Base-by-base conservation (phyloP, 1,140 invertebrate genomes). In the Drosophila albomicans region DNA sequence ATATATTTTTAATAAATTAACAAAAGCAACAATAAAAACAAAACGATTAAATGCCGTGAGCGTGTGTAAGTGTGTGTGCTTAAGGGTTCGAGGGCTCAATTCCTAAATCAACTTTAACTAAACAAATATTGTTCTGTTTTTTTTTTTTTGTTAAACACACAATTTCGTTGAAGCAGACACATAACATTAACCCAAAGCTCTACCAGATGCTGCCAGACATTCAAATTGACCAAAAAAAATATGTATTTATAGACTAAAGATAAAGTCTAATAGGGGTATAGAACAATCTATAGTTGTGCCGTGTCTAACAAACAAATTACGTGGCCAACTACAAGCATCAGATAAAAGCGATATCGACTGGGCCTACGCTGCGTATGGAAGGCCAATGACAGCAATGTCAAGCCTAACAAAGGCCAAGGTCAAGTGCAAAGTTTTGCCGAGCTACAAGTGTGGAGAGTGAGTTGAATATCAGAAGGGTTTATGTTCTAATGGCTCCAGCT, bases 241-340 rank as follows among this genome's bases (percentile, higher is more conserved):
- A 54, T 38, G 87, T 82, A 87, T 86, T 82, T 87, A 88, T 88
- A 63, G 80, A 74, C 69, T 66, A 73, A 57, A 76, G 51, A 82
- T 86, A 63, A 48, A 66, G 51, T 66, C 66, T 63, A 56, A 62
- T 32, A 49, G 5, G 20, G 25, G 38, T 45, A 38, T 38, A 38
- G 0, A 38, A 38, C 35, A 38, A 38, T 38, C 7, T 38, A 10
- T 38, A 35, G 25, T 30, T 7, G 25, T 35, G 41, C 7, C 30
- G 41, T 46, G 46, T 71, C n/a, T 41, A 41, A 15, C 64, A 63
- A 63, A 59, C 70, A 74, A 74, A 68, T 74, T 78, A 41, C 49
- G 41, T 15, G 38, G 57, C 10, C 11, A 32, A 35, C 38, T 74
- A 68, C 41, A 43, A 43, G 41, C 41, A 43, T 67, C 48, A 51